These are phyloP conservation scores for Chromoteleia sp. DNA, from an alignment of 2,888 invertebrate genomes.

Conservation along the genomic window DNA sequence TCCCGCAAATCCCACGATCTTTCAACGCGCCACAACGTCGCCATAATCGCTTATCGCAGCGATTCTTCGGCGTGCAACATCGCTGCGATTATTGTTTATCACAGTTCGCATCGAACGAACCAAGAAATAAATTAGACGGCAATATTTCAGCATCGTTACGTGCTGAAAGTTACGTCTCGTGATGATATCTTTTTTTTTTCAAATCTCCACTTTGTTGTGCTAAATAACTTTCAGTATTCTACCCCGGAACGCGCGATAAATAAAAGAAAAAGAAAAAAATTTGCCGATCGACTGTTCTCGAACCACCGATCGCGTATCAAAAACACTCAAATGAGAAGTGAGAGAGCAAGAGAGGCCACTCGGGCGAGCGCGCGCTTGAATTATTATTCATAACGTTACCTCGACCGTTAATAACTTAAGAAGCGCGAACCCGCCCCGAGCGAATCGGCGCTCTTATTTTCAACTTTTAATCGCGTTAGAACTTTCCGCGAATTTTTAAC, in stretches of 20 bases:
- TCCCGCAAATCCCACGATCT: conserved; percentile 7
- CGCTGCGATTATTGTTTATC: not conserved
- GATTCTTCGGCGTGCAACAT: not conserved
- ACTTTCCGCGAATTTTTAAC: conserved; percentile 34
- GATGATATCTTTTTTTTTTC: not conserved
- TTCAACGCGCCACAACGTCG: conserved; percentile 11
- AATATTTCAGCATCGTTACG: not conserved
- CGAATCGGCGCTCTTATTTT: conserved; percentile 46
- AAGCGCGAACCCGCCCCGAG: conserved; percentile 39
- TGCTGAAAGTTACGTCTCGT: not conserved
- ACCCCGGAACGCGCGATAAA: conserved; percentile 13
- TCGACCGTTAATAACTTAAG: conserved; percentile 57
- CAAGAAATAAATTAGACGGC: too few relatives aligned
- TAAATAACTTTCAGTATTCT: conserved; percentile 19
- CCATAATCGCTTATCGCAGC: not conserved
- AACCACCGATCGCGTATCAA: conserved; percentile 14
- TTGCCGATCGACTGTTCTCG: conserved; percentile 5
- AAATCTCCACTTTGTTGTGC: not conserved
- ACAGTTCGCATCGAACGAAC: not conserved
- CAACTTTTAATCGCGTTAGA: conserved; percentile 57
- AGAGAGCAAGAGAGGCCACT: not conserved
- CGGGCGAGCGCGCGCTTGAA: conserved; percentile 8
- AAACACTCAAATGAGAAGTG: conserved; percentile 36
- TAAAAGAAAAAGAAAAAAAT: too few relatives aligned
- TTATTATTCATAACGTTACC: conserved; percentile 57